Evolutionary conservation across 2,888 invertebrate species (phyloP), one percentile per base, ranked within the genome.

Genomic region (Harpagoxenus sublaevis): DNA sequence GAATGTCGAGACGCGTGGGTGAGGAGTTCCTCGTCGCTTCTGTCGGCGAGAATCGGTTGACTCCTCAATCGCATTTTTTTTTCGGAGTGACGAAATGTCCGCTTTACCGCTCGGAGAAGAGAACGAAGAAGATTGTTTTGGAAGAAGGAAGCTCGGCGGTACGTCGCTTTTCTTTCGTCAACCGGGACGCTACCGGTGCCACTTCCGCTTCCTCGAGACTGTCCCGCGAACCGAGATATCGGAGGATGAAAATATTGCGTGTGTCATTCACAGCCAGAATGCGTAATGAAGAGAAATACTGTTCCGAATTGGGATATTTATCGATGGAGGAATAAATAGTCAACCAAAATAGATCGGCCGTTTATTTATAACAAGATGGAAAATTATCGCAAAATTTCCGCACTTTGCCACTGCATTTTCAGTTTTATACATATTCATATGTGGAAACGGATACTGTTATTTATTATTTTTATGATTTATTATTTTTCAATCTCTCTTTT

Each of bases 151-250:
- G 92, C 92, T 92, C 92, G 93, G 93, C 93, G 92, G 91, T 93
- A 91, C 93, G 94, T 94, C 94, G 94, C 94, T 94, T 94, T 95
- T 95, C 95, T 95, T 95, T 95, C 94, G 94, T 95, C 94, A 93
- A 94, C 95, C 95, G 94, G 90, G 93, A 93, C 92, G 92, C 93
- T 87, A 83, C 84, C 85, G 88, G 89, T 89, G 89, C 88, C 89
- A 88, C 86, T 88, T 91, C 88, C 89, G 91, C 88, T 90, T 89
- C 89, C 91, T 92, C 90, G 91, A 93, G 88, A 88, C 88, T 90
- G 90, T 91, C 88, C 89, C 88, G 84, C 74, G 79, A 48, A 73
- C 31, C 75, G 66, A 42, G 10, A 35, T 51, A 77, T 62, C 10
- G 23, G 12, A 60, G 23, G 15, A 79, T 71, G 23, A 45, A 68